Conservation (phyloP, 2,888 invertebrate species). For the Aphodius sticticus region DNA sequence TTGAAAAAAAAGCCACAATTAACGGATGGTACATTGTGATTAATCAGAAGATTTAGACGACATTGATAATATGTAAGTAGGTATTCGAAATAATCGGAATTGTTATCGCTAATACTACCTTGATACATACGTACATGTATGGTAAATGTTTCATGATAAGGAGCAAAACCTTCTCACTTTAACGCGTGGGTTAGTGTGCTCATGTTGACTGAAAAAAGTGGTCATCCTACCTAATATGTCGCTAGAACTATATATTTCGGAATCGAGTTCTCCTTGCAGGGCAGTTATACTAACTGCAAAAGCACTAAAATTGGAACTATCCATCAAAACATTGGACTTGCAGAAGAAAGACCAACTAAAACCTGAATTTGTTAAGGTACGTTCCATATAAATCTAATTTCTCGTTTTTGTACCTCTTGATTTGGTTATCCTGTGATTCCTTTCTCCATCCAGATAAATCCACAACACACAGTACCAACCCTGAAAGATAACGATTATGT, state of each 20-base stretch:
- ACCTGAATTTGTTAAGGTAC: slow-evolving; percentile 25
- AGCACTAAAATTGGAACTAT: neutral
- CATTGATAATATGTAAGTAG: no score
- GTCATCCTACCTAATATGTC: neutral
- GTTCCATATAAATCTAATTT: slow-evolving; percentile 17
- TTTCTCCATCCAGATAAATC: slow-evolving; percentile 70
- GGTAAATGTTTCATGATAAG: neutral
- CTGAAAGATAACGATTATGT: slow-evolving; percentile 83
- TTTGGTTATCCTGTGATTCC: slow-evolving; percentile 27
- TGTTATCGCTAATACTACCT: neutral
- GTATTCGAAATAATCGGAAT: neutral
- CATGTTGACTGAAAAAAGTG: neutral
- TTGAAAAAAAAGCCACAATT: neutral
- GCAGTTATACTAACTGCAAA: neutral
- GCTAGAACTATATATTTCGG: neutral
- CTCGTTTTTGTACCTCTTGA: neutral
- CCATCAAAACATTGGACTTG: neutral
- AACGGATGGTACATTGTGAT: neutral
- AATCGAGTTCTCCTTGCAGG: neutral
- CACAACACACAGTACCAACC: slow-evolving; percentile 86
- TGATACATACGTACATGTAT: neutral
- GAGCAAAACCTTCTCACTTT: neutral
- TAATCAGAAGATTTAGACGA: no score
- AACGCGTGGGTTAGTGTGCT: neutral
- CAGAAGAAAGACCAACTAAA: neutral